Conservation (phyloP, 2,888 invertebrate genomes). For the Hypsopygia costalis region DNA sequence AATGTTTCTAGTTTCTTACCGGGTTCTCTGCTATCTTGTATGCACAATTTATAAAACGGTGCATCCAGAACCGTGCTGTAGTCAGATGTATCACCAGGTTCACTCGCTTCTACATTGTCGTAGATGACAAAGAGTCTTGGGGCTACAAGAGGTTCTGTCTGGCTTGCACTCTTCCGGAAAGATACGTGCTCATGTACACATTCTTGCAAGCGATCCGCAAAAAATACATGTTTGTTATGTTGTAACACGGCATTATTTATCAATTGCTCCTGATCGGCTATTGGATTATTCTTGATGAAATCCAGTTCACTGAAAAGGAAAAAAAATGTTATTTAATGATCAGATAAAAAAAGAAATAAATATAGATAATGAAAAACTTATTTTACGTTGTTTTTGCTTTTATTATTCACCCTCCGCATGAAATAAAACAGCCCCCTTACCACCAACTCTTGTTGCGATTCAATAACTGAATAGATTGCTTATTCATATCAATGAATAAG, state of each 20-base stretch:
- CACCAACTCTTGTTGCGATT: no score
- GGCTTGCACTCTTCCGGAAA: constrained; percentile 59
- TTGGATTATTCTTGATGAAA: constrained; percentile 69
- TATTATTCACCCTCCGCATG: no score
- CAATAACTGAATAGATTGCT: no score
- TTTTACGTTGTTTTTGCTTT: no score
- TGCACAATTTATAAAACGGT: constrained; percentile 82
- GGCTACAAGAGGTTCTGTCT: constrained; percentile 79
- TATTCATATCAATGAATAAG: no score
- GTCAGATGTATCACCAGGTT: constrained; percentile 81
- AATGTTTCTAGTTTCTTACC: constrained; percentile 35
- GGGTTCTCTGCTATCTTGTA: constrained; percentile 75
- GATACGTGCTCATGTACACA: constrained; percentile 82
- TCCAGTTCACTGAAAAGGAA: constrained; percentile 75
- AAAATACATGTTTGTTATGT: constrained; percentile 82
- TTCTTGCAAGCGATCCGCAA: constrained; percentile 86
- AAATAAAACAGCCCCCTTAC: no score
- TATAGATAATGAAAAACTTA: no score
- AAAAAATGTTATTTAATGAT: neutral
- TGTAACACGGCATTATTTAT: constrained; percentile 76
- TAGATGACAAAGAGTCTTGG: constrained; percentile 85
- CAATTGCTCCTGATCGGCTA: constrained; percentile 65
- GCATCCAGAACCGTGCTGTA: constrained; percentile 81
- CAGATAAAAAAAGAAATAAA: no score
- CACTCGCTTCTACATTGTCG: constrained; percentile 86